Conservation (phyloP, 2,888 invertebrate genomes). For the Pristionchus entomophagus region DNA sequence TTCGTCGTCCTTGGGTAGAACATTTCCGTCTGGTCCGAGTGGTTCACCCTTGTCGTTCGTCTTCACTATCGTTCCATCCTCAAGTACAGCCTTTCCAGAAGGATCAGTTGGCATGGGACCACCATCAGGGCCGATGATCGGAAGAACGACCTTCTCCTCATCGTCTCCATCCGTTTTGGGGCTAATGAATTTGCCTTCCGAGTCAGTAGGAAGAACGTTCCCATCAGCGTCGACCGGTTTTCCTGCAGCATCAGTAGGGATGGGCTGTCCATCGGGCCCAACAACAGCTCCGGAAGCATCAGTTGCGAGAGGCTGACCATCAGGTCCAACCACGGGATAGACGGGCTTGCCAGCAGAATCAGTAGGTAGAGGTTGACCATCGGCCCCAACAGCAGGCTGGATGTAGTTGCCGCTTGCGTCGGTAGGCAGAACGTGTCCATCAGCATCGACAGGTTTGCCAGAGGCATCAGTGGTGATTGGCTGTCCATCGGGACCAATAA, state of each 20-base stretch:
- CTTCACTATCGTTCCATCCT: conserved; percentile 49
- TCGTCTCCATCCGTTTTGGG: too few relatives aligned
- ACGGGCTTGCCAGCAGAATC: conserved; percentile 51
- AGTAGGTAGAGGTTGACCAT: conserved; percentile 58
- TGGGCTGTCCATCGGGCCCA: conserved; percentile 55
- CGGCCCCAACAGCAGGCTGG: conserved; percentile 55
- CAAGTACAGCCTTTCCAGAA: conserved; percentile 50
- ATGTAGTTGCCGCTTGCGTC: conserved; percentile 52
- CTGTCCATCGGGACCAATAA: conserved; percentile 54
- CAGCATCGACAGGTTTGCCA: conserved; percentile 53
- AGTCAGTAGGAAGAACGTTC: too few relatives aligned
- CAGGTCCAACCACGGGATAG: conserved; percentile 54
- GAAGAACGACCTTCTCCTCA: too few relatives aligned
- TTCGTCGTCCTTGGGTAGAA: conserved; percentile 55
- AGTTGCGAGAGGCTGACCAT: conserved; percentile 54
- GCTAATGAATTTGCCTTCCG: too few relatives aligned
- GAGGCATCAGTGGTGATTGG: conserved; percentile 14
- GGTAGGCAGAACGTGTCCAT: conserved; percentile 48
- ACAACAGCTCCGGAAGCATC: conserved; percentile 53
- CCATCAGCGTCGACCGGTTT: conserved; percentile 48
- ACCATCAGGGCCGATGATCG: conserved; percentile 52
- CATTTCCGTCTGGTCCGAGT: conserved; percentile 53
- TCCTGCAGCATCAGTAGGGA: conserved; percentile 61
- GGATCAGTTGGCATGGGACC: conserved; percentile 56
- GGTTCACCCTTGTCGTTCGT: conserved; percentile 51